These are phyloP conservation scores for Neodon shergylaensis DNA, from an alignment of 2,113 vertebrate genomes.

Conservation along the genomic window DNA sequence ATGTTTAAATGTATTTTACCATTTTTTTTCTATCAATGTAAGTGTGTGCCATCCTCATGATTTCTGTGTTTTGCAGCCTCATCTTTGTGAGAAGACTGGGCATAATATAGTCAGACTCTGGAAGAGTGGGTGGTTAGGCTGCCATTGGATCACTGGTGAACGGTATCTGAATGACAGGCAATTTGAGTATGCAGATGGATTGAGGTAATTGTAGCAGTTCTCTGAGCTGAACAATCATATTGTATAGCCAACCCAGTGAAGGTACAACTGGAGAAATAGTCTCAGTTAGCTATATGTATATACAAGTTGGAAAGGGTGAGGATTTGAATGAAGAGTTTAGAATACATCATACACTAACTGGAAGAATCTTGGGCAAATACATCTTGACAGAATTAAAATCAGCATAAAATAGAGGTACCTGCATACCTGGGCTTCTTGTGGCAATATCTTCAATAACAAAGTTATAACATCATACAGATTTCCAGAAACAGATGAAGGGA, in stretches of 20 bases:
- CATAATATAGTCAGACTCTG: background rate
- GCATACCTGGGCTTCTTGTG: background rate
- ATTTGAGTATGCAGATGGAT: too few species aligned
- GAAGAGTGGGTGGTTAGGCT: background rate
- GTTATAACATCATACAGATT: background rate
- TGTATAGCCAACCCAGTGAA: background rate
- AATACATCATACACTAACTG: background rate
- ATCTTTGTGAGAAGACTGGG: fast-evolving
- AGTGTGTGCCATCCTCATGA: fast-evolving
- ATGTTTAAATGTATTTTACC: background rate
- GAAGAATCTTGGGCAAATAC: background rate
- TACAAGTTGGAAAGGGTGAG: background rate
- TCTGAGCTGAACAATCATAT: background rate
- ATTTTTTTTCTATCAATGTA: background rate
- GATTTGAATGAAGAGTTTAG: background rate
- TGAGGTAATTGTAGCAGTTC: background rate
- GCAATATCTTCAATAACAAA: background rate
- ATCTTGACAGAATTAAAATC: background rate
- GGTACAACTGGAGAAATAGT: background rate
- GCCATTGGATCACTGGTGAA: background rate
- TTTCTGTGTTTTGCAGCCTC: background rate
- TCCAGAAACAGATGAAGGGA: background rate
- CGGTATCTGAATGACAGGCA: background rate
- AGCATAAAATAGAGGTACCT: background rate
- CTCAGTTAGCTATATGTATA: background rate